Percentiles rank a stretch among this genome's conserved stretches.
phyloP scores from a whole-genome alignment of 1,140 invertebrate genomes.

The Euwallacea fornicatus region DNA sequence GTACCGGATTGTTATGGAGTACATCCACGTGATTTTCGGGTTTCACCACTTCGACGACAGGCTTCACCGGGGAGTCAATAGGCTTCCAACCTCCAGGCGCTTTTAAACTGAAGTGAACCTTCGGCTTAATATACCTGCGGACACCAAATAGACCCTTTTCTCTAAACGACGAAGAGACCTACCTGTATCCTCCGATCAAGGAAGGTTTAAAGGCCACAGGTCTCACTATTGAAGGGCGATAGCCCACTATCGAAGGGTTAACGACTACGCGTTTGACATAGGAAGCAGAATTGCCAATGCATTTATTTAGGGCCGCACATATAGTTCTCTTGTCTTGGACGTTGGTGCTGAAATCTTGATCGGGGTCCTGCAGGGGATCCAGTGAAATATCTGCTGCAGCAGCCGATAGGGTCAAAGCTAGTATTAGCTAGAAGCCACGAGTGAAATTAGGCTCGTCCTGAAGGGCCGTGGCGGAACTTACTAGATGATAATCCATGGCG shows the following conservation, averaged over 20 bases:
- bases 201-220: slow-evolving; percentile 37
- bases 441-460: background rate
- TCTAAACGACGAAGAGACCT: background rate
- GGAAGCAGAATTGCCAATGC: slow-evolving; percentile 28
- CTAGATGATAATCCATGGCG: slow-evolving; percentile 28
- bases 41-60: slow-evolving; percentile 32
- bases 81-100: slow-evolving; percentile 36
- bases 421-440: background rate
- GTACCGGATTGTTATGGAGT: slow-evolving; percentile 32
- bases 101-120: slow-evolving; percentile 30
- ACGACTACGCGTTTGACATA: slow-evolving; percentile 43
- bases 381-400: slow-evolving; percentile 13
- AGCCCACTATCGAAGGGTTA: slow-evolving; percentile 45
- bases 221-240: slow-evolving; percentile 39
- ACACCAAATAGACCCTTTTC: background rate
- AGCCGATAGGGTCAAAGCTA: slow-evolving; percentile 7
- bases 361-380: slow-evolving; percentile 44
- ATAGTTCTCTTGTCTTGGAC: slow-evolving; percentile 49
- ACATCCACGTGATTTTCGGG: slow-evolving; percentile 36
- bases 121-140: slow-evolving; percentile 34
- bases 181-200: slow-evolving; percentile 30
- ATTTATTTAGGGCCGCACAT: slow-evolving; percentile 37
- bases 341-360: slow-evolving; percentile 38
- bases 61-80: slow-evolving; percentile 13
- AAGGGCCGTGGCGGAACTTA: slow-evolving; percentile 21